Evolutionary conservation across 2,888 invertebrate genomes (phyloP), one percentile per base, ranked within the genome.

Genomic region (Eupithecia vulgata): DNA sequence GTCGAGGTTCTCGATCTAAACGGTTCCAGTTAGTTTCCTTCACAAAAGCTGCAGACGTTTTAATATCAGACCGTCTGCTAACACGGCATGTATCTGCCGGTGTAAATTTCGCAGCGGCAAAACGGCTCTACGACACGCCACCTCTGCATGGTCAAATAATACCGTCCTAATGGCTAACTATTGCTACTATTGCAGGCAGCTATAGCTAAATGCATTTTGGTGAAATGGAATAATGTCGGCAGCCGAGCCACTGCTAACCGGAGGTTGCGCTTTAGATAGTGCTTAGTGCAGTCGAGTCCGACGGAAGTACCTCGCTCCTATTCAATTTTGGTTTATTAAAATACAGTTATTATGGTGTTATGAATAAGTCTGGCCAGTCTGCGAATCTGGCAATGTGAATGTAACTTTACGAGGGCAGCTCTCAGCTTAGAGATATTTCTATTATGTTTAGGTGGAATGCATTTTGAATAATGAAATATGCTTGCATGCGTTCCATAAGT

Each of bases 31-130:
- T 90, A 90, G 91, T 92, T 91, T 90, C 87, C 87, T 85, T 84
- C 85, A 93, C 92, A 93, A 93, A 91, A 90, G 91, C 90, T 88
- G 88, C 89, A 91, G 92, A 93, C 91, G 90, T 91, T 92, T 91
- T 93, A 91, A 93, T 93, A 93, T 91, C 86, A 85, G 88, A 85
- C 88, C 86, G 90, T 90, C 90, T 90, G 88, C 82, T 87, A 81
- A 83, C 83, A 81, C 82, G 84, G 85, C 86, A 86, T 84, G 85
- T 90, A 90, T 91, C 90, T 88, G 86, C 86, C 83, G 85, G 89
- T 90, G 92, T 92, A 92, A 93, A 93, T 93, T 92, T 91, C 85
- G 81, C 78, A 82, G 86, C 83, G 85, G 90, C 83, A 84, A 88
- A 94, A 94, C 87, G 87, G 89, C 87, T 85, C 83, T 83, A 85